phyloP scores from a whole-genome alignment of 1,140 invertebrate species.

The Alviniconcha marisindica region DNA sequence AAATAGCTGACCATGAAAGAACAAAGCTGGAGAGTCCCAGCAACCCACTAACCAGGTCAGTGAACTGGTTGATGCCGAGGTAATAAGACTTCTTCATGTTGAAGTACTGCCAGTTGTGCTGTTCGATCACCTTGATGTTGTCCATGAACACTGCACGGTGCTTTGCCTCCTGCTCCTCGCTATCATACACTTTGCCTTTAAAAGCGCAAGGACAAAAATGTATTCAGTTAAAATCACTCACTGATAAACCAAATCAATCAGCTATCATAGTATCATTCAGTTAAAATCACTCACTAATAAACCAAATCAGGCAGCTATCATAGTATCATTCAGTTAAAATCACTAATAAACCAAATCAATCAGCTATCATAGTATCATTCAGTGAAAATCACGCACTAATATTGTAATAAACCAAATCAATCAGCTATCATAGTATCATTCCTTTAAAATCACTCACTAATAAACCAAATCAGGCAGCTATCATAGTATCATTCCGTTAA shows the following conservation, averaged over 20 bases:
- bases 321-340: too few relatives aligned
- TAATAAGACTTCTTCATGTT: slow-evolving; percentile 64
- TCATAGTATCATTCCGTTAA: too few relatives aligned
- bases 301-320: too few relatives aligned
- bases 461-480: too few relatives aligned
- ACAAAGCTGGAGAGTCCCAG: too few relatives aligned
- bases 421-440: too few relatives aligned
- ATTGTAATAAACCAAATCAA: too few relatives aligned
- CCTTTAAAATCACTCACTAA: too few relatives aligned
- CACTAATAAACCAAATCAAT: neutral
- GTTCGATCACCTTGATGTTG: slow-evolving; percentile 62
- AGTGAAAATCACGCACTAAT: too few relatives aligned
- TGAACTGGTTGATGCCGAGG: slow-evolving; percentile 69
- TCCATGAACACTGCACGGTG: slow-evolving; percentile 56
- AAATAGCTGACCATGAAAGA: too few relatives aligned
- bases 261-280: neutral
- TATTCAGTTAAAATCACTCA: neutral
- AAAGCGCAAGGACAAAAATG: neutral
- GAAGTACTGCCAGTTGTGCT: slow-evolving; percentile 64
- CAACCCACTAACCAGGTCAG: slow-evolving; percentile 69
- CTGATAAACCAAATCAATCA: neutral
- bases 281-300: neutral
- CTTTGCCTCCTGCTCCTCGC: slow-evolving; percentile 45
- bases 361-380: neutral
- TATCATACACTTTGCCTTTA: slow-evolving; percentile 51